Evolutionary conservation across 2,888 invertebrate genomes (phyloP).

Genomic region (Azorinus chamasolen): DNA sequence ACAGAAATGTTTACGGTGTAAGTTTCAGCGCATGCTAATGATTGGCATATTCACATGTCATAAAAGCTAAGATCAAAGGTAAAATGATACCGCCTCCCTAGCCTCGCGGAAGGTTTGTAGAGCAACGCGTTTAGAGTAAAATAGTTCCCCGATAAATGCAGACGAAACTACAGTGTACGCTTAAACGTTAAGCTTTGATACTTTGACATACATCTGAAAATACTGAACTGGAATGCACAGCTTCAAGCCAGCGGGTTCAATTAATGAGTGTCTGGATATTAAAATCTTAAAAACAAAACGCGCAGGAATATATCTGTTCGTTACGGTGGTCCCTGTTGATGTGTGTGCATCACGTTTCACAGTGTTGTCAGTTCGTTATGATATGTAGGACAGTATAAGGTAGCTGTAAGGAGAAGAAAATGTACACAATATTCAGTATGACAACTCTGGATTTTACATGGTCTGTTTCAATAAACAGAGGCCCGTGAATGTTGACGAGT

Average conservation of each 20-base stretch:
- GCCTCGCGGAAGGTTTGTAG: slow-evolving; percentile 49
- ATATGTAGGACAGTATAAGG: slow-evolving; percentile 56
- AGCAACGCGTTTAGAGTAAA: slow-evolving; percentile 36
- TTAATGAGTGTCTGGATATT: slow-evolving; percentile 7
- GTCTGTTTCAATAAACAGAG: neutral
- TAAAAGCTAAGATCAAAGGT: slow-evolving; percentile 71
- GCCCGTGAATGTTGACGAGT: too few relatives aligned
- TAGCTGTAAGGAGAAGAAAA: neutral
- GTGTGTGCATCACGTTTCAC: slow-evolving; percentile 60
- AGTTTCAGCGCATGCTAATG: slow-evolving; percentile 57
- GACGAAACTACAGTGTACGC: neutral
- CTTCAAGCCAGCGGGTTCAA: neutral
- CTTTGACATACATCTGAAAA: neutral
- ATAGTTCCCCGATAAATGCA: slow-evolving; percentile 42
- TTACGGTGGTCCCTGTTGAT: slow-evolving; percentile 62
- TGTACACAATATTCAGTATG: slow-evolving; percentile 9
- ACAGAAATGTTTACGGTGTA: slow-evolving; percentile 49
- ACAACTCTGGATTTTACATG: slow-evolving; percentile 41
- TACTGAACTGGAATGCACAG: too few relatives aligned
- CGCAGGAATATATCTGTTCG: slow-evolving; percentile 36
- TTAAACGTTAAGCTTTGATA: neutral
- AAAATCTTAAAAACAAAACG: slow-evolving; percentile 13
- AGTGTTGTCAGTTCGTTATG: slow-evolving; percentile 59
- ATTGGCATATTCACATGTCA: slow-evolving; percentile 68
- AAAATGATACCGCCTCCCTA: slow-evolving; percentile 68